These are phyloP conservation scores for Sebastes nivosus DNA, from an alignment of 2,797 vertebrate genomes.

Conservation along the genomic window DNA sequence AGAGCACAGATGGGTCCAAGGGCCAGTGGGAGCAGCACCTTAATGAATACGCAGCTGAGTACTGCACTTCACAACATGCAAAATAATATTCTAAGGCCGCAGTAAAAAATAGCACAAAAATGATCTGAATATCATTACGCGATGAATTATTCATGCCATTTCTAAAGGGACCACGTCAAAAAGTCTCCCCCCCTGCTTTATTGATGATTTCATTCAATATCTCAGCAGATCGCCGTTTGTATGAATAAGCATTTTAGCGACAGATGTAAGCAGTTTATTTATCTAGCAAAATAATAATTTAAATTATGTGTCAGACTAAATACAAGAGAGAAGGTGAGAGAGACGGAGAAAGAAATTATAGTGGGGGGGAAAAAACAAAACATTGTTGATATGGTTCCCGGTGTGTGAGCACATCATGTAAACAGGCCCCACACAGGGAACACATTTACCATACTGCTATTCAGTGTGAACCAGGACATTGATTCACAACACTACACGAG, in stretches of 20 bases:
- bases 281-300: conserved; percentile 17
- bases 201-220: conserved; percentile 77
- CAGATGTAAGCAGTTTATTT: conserved; percentile 79
- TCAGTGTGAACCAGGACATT: conserved; percentile 80
- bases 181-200: conserved; percentile 68
- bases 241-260: conserved; percentile 78
- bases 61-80: conserved; percentile 82
- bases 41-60: conserved; percentile 85
- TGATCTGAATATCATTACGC: conserved; percentile 79
- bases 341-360: not conserved
- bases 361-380: not conserved
- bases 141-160: conserved; percentile 79
- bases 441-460: conserved; percentile 76
- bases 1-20: conserved; percentile 84
- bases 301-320: conserved; percentile 26
- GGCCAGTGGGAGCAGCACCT: conserved; percentile 84
- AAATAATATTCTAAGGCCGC: conserved; percentile 79
- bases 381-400: conserved; percentile 64
- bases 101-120: conserved; percentile 75
- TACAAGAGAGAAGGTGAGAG: not conserved
- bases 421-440: conserved; percentile 75
- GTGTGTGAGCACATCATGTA: conserved; percentile 75
- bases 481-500: conserved; percentile 81
- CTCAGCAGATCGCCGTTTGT: conserved; percentile 69
- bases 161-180: conserved; percentile 75